Base-by-base conservation (phyloP, 2,888 invertebrate species). In the Rotaria magnacalcarata region DNA sequence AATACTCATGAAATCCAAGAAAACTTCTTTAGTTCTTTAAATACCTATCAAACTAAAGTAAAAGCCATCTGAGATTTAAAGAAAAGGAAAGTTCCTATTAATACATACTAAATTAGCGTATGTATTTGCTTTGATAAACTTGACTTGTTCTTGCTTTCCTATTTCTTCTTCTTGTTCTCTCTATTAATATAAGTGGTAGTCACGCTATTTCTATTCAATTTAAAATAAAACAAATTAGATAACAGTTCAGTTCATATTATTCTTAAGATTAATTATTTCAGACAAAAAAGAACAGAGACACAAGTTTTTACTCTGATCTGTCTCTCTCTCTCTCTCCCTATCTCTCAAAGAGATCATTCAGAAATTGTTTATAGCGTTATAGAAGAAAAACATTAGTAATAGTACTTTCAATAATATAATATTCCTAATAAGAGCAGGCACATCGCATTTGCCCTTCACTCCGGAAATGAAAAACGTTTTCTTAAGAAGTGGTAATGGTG, bases 391-490 rank as follows among this genome's bases (percentile, higher is more conserved):
- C 14, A 19, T 67, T 67, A 19, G 34, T 34, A 60, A 8, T 60
- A 41, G 16, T 67, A 67, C 67, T 67, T 67, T 27, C 34, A 67
- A 67, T 67, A 34, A 67, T 67, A 16, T 67, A 67, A 34, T 34
- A 67, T 67, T 67, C 19, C 2, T 67, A 34, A 34, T 67, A 34
- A 67, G 34, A 34, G 67, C 34, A 67, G 2, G 14, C 67, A 27
- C 34, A 34, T 67, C 34, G 67, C 67, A 67, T 34, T 67, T 67
- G 67, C 27, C 6, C 67, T 67, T 67, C 67, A 19, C 27, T 67
- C 34, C 67, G 67, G 67, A 67, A 67, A 67, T 67, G 67, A 34
- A 67, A 67, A 67, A 41, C 34, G 34, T 67, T 67, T 67, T 67
- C 67, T 67, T 67, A 14, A 34, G 67, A 67, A 67, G 27, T 67